Evolutionary conservation across 2,797 vertebrate species (phyloP).

Genomic region (Dermochelys coriacea): DNA sequence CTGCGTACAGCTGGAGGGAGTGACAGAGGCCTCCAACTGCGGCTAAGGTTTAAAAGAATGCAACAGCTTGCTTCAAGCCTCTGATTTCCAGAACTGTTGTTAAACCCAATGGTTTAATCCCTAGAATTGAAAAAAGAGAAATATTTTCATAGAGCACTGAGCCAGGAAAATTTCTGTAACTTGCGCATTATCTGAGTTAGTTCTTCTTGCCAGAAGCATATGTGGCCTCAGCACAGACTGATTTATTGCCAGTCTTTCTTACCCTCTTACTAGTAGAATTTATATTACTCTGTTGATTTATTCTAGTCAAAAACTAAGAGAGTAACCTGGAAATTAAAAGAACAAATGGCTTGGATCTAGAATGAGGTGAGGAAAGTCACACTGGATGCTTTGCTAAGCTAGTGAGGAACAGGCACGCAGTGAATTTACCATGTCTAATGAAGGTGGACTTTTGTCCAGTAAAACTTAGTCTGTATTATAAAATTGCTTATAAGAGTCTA

Average conservation of each 20-base stretch:
- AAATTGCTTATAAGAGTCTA: neutral
- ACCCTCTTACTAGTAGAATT: accelerated
- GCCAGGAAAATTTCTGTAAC: neutral
- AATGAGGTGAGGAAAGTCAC: neutral
- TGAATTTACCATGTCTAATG: accelerated
- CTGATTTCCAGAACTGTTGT: neutral
- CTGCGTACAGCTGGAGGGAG: conserved; percentile 34
- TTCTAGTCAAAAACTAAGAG: accelerated
- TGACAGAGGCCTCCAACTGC: conserved; percentile 35
- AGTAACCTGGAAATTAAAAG: neutral
- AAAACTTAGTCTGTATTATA: accelerated
- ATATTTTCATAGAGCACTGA: neutral
- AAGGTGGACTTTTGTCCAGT: neutral
- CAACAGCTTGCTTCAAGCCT: neutral
- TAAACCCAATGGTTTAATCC: neutral
- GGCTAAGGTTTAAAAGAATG: neutral
- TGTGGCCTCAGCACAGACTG: neutral
- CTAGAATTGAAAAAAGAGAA: neutral
- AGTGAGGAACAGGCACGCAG: neutral
- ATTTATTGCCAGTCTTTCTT: accelerated
- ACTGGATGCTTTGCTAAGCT: neutral
- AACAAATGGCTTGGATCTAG: neutral
- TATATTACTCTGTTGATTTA: neutral
- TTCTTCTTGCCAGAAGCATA: neutral
- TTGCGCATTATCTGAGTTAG: neutral